phyloP scores from a whole-genome alignment of 2,113 vertebrate species.

The Acrocephalus kingi region DNA sequence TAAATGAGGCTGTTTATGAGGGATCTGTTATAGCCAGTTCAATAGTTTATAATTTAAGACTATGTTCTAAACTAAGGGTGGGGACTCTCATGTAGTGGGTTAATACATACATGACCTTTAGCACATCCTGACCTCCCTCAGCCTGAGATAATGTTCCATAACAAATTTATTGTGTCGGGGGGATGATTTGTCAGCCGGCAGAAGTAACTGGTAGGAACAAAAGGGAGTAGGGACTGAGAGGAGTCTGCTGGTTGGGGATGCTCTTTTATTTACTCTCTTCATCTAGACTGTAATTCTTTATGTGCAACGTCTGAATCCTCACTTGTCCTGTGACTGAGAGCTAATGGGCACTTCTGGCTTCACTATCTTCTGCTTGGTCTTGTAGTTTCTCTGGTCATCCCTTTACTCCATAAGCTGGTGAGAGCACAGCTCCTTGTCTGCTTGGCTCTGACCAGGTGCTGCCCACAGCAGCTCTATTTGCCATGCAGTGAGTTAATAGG shows the following conservation, averaged over 20 bases:
- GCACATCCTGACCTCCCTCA: conserved; percentile 65
- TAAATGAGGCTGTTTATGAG: conserved; percentile 58
- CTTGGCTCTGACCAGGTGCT: neutral
- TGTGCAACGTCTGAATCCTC: neutral
- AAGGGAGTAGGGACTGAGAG: conserved; percentile 1
- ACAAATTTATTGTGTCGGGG: conserved; percentile 67
- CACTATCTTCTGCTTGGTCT: neutral
- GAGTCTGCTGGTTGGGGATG: neutral
- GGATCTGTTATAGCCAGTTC: conserved; percentile 11
- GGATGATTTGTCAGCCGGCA: conserved; percentile 68
- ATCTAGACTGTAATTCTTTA: neutral
- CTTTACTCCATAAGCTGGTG: neutral
- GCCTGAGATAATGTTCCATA: conserved; percentile 72
- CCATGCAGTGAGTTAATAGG: neutral
- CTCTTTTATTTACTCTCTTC: conserved; percentile 32
- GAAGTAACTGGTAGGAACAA: conserved; percentile 46
- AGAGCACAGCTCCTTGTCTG: neutral
- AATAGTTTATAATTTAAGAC: conserved; percentile 57
- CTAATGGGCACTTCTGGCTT: neutral
- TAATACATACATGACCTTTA: conserved; percentile 73
- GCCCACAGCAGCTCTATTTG: conserved; percentile 22
- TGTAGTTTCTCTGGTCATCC: neutral
- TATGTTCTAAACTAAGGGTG: conserved; percentile 29
- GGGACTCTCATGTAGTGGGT: conserved; percentile 43
- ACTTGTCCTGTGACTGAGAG: neutral